Evolutionary conservation across 2,797 vertebrate genomes (phyloP), one percentile per base, ranked within the genome.

Genomic region (Microctenopoma lineatum): DNA sequence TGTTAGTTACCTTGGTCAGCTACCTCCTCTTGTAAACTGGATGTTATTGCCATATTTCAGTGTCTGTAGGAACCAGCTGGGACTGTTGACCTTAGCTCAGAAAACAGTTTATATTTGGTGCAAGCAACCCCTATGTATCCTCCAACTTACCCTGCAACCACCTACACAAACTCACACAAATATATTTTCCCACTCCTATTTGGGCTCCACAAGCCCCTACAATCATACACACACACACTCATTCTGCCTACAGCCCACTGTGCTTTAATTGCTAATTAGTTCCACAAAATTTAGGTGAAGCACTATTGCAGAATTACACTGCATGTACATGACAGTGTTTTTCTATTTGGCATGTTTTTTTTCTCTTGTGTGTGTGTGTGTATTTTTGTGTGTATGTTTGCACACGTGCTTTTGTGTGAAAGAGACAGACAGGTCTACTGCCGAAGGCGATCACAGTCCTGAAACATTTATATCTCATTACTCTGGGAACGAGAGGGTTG

Each of bases 401-500:
- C 25, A 1, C 12, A 16, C 46, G 36, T 55, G 41, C 79, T 69
- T 83, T 66, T 57, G 39, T 76, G 77, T 69, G 71, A 68, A 74
- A 70, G 50, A 78, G 75, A 82, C 75, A 77, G 77, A 86, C 83
- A 83, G 80, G 83, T 89, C 83, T 84, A 68, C 55, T 77, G 85
- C 90, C 29, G 29, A 67, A 77, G 87, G 87, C 85, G 25, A 81
- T 87, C 79, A 41, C 74, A 83, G 83, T 84, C 66, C 83, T 90
- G 84, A 87, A 91, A 92, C 89, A 92, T 92, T 90, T 90, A 92
- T 89, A 87, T 87, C 80, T 86, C 88, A 90, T 90, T 91, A 90
- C 70, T 66, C 73, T 63, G 63, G 47, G 59, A 32, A 70, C 83
- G 65, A 61, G 18, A 18, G 44, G 8, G 55, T 13, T 10, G 5